These are phyloP conservation scores for Pteropus rufus DNA, from an alignment of 2,797 vertebrate genomes.

Conservation along the genomic window DNA sequence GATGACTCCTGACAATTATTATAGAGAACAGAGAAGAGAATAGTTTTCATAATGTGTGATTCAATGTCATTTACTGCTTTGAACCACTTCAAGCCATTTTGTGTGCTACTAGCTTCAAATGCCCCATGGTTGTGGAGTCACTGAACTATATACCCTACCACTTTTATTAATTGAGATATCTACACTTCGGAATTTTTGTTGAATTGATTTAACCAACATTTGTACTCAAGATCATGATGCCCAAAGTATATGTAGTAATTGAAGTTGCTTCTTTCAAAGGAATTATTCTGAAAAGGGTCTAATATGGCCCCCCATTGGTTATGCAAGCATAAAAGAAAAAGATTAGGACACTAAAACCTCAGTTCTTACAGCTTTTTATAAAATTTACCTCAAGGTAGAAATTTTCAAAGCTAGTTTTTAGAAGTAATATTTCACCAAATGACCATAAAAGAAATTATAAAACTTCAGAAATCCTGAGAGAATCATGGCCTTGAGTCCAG, in stretches of 20 bases:
- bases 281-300: not conserved
- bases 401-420: slow-evolving; percentile 6
- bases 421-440: not conserved
- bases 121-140: not conserved
- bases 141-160: not conserved
- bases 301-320: not conserved
- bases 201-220: not conserved
- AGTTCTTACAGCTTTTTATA: not conserved
- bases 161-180: not conserved
- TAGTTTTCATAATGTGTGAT: not conserved
- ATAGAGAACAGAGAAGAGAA: not conserved
- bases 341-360: not conserved
- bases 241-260: not conserved
- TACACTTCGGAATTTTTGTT: not conserved
- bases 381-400: not conserved
- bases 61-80: not conserved
- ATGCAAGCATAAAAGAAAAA: not conserved
- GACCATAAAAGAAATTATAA: not conserved
- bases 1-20: not conserved
- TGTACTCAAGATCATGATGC: not conserved
- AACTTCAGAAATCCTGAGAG: not conserved
- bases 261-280: not conserved
- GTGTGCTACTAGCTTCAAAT: not conserved
- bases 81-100: not conserved
- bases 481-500: not conserved